These are phyloP conservation scores for Chelonus formosanus DNA, from an alignment of 2,888 invertebrate species.

Conservation along the genomic window DNA sequence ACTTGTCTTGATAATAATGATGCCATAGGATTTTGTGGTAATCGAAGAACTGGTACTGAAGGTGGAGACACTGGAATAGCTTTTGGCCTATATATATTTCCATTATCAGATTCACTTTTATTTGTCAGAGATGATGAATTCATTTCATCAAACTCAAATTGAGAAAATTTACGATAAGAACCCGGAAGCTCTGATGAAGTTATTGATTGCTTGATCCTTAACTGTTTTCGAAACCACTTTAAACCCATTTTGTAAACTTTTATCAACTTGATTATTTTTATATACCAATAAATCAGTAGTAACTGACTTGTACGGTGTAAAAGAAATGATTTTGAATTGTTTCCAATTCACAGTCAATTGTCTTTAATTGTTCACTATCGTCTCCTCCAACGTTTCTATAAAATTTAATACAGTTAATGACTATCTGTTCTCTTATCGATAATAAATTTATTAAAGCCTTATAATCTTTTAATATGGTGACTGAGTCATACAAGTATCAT, in stretches of 20 bases:
- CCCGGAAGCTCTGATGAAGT: constrained; percentile 37
- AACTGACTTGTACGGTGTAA: too few relatives aligned
- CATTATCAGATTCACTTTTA: constrained; percentile 17
- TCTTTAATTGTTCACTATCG: neutral
- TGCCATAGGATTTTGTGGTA: constrained; percentile 20
- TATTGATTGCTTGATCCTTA: constrained; percentile 42
- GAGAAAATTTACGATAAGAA: constrained; percentile 45
- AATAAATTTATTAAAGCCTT: constrained; percentile 10
- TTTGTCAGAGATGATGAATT: too few relatives aligned
- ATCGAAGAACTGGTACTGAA: constrained; percentile 1
- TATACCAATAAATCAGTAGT: too few relatives aligned
- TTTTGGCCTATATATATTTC: constrained; percentile 12
- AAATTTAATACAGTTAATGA: constrained; percentile 9
- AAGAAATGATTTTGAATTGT: too few relatives aligned
- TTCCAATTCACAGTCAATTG: too few relatives aligned
- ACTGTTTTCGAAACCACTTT: constrained; percentile 65
- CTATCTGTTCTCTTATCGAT: constrained; percentile 30
- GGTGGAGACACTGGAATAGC: constrained; percentile 23
- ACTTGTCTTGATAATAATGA: neutral
- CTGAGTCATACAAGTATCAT: constrained; percentile 23
- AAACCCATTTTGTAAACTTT: constrained; percentile 50
- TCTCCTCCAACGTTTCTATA: neutral
- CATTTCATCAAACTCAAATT: constrained; percentile 37
- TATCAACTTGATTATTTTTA: neutral
- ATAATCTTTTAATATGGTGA: constrained; percentile 12